A percentile compares a stretch with the other conserved stretches of the same genome.
Evolutionary conservation across 1,140 invertebrate genomes (phyloP).

Genomic region (Araneus ventricosus): DNA sequence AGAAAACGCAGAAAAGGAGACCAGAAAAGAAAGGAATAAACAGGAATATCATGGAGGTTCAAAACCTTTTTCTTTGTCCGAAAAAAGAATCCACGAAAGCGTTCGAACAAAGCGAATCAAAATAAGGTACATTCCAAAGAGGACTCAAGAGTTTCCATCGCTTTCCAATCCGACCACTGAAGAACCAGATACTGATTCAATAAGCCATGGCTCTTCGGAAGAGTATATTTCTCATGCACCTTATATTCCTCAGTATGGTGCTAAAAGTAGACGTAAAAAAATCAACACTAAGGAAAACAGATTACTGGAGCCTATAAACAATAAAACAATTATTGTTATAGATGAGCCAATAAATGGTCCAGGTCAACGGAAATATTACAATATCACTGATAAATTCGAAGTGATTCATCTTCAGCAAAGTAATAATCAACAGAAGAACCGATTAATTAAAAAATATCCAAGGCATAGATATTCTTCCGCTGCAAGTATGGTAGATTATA

Average conservation of each 20-base stretch:
- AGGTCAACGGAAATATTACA: not conserved
- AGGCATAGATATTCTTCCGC: not conserved
- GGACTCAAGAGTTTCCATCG: not conserved
- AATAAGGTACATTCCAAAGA: not conserved
- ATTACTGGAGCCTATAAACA: not conserved
- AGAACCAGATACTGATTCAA: not conserved
- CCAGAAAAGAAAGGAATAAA: not conserved
- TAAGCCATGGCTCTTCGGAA: not conserved
- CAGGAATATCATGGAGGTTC: conserved; percentile 15
- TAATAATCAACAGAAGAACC: not conserved
- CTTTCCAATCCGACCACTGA: not conserved
- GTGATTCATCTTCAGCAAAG: not conserved
- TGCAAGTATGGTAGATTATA: not conserved
- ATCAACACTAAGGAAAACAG: not conserved
- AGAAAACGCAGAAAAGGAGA: not conserved
- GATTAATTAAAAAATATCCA: not conserved
- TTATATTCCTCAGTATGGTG: not conserved
- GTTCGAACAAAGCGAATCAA: not conserved
- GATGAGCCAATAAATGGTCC: not conserved
- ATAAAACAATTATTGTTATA: not conserved
- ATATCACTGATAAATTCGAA: conserved; percentile 32
- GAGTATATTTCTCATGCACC: not conserved
- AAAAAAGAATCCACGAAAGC: conserved; percentile 15
- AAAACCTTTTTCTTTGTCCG: conserved; percentile 14
- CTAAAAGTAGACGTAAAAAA: not conserved